Conservation (phyloP, 2,113 vertebrate genomes). For the Gambusia holbrooki region DNA sequence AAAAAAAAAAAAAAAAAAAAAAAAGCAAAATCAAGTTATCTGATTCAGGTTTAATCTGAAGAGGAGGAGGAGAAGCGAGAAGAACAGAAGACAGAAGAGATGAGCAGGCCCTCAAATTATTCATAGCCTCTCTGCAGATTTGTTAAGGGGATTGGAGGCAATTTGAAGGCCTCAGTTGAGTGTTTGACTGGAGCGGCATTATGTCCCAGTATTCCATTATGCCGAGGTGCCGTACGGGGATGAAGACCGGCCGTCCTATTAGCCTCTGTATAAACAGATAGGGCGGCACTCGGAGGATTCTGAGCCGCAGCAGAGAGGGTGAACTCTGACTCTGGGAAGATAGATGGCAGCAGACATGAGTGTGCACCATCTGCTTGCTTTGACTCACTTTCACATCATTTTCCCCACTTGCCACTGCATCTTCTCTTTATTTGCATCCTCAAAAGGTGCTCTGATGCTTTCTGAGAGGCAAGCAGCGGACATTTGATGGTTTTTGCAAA, state of each 20-base stretch:
- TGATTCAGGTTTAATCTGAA: slow-evolving; percentile 6
- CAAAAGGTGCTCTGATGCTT: slow-evolving; percentile 25
- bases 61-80: not conserved
- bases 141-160: slow-evolving; percentile 78
- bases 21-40: slow-evolving; percentile 16
- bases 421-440: slow-evolving; percentile 19
- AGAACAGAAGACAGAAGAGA: slow-evolving; percentile 30
- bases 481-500: slow-evolving; percentile 6
- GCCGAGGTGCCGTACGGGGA: slow-evolving; percentile 63
- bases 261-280: slow-evolving; percentile 72
- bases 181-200: slow-evolving; percentile 74
- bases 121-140: slow-evolving; percentile 77
- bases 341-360: slow-evolving; percentile 30
- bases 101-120: slow-evolving; percentile 66
- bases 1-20: slow-evolving; percentile 6
- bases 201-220: slow-evolving; percentile 77
- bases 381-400: not conserved
- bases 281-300: slow-evolving; percentile 47
- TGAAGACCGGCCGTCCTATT: slow-evolving; percentile 72
- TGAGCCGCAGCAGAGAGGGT: slow-evolving; percentile 43
- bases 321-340: slow-evolving; percentile 63
- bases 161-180: slow-evolving; percentile 73
- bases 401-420: not conserved
- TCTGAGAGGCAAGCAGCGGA: slow-evolving; percentile 1
- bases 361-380: slow-evolving; percentile 9